Base-by-base conservation (phyloP, 2,113 vertebrate genomes). In the Tachuris rubrigastra region DNA sequence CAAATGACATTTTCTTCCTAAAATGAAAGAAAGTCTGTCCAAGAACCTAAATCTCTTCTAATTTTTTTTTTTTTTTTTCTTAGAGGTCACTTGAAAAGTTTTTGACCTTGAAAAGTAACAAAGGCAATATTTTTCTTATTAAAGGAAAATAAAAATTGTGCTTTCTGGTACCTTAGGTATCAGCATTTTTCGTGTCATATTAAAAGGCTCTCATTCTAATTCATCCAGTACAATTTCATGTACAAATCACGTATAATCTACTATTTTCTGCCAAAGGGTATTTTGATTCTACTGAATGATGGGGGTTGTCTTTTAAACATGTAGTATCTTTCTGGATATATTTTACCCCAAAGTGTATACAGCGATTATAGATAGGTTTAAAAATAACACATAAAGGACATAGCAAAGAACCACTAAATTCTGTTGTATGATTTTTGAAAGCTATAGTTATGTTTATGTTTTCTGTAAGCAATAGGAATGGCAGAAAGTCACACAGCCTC, bases 51-150 rank as follows among this genome's bases (percentile, higher is more conserved):
- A 89, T 55, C 20, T 95, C 90, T 90, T 30, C 27, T 91, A 77
- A 95, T 77, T 65, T 41, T 41, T 41, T 41, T 41, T n/a, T n/a
- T 74, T 66, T 89, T 76, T 81, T 83, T 55, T 46, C 82, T 75
- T 69, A 95, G 73, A 91, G 90, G 90, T 97, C 91, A 77, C 91
- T 95, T 91, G 44, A 93, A 94, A 96, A 93, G 39, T 56, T 96
- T 96, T 93, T 94, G 93, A 94, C 96, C 96, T 97, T 93, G 56
- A 91, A 92, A 96, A 78, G 59, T 80, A 96, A 74, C 59, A 89
- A 96, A 94, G 74, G 55, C 63, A 95, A 42, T 93, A 92, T 69
- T 83, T 90, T 94, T 92, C 65, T 93, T 85, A 92, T 85, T 83
- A 72, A 66, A 69, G 42, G 49, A 9, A 14, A n/a, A 42, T 71